These are phyloP conservation scores for Podiceps cristatus DNA, from an alignment of 2,113 vertebrate genomes.

Conservation along the genomic window DNA sequence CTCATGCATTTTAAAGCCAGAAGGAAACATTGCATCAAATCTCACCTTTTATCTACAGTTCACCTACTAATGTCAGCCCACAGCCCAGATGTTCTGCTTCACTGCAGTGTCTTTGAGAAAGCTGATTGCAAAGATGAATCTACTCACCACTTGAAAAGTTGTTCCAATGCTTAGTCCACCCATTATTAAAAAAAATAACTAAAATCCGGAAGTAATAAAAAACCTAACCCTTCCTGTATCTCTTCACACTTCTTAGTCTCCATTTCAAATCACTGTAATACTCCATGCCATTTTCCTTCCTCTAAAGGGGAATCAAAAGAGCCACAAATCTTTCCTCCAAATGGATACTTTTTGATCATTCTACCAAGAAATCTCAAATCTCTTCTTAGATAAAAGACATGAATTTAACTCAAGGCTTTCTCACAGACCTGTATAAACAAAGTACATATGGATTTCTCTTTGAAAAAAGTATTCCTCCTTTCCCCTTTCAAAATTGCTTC, in stretches of 20 bases:
- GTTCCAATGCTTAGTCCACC: not conserved
- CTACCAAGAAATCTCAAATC: not conserved
- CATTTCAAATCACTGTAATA: not conserved
- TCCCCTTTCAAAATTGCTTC: not conserved
- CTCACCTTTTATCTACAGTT: not conserved
- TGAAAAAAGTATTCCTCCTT: not conserved
- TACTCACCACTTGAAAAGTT: not conserved
- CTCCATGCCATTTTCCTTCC: not conserved
- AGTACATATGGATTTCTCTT: not conserved
- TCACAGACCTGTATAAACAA: not conserved
- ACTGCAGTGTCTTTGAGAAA: not conserved
- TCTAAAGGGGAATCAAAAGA: not conserved
- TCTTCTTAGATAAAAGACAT: not conserved
- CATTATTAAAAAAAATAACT: not conserved
- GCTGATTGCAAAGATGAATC: not conserved
- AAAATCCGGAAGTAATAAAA: not conserved
- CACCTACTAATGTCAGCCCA: not conserved
- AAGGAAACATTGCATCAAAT: not conserved
- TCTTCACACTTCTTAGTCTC: not conserved
- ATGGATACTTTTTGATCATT: not conserved
- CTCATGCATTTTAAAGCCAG: not conserved
- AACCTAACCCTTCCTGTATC: accelerated
- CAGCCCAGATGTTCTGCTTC: not conserved
- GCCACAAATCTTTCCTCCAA: not conserved
- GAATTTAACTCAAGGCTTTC: not conserved